Base-by-base conservation (phyloP, 2,113 vertebrate genomes). In the Phocoena sinus region DNA sequence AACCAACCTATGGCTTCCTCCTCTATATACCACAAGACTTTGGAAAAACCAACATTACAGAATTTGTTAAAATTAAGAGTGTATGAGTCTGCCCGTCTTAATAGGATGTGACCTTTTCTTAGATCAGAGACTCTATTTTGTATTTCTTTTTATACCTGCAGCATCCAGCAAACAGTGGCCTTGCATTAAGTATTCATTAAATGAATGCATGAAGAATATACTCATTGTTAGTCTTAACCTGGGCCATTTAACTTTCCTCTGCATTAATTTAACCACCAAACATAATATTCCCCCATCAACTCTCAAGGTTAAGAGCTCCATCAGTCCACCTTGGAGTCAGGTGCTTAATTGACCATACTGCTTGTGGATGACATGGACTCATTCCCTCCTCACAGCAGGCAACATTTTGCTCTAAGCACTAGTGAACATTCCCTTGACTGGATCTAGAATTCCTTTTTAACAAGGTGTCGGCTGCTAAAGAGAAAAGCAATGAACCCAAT, bases 161-260 rank as follows among this genome's bases (percentile, higher is more conserved):
- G 36, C 33, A 93, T 89, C 26, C 41, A 95, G 67, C 23, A 95
- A 97, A 86, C 85, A 83, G 58, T 62, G 44, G 50, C 8, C 36
- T 83, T 70, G 53, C 47, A 93, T 93, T 95, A 94, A 97, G 71
- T 86, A 95, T 94, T 92, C 82, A 97, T 93, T 95, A 93, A 89
- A 76, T 89, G 41, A 96, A 87, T 97, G 89, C 93, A 96, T 93
- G 70, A 96, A 89, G 68, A 92, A 97, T 89, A 56, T 62, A 94
- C 2, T 93, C 89, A 95, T 79, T 97, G 89, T 95, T 96, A 84
- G 91, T 80, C 77, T 89, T 97, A 91, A 36, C 65, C 58, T 74
- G 89, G 96, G 58, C 92, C 89, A 96, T 97, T 97, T 95, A 97
- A 98, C 82, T 95, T 97, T 97, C 58, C 89, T 95, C 71, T 80